Percentiles rank a stretch among this genome's conserved stretches.
These are phyloP conservation scores for Adoxophyes honmai DNA, from an alignment of 1,140 invertebrate species.

Conservation along the genomic window DNA sequence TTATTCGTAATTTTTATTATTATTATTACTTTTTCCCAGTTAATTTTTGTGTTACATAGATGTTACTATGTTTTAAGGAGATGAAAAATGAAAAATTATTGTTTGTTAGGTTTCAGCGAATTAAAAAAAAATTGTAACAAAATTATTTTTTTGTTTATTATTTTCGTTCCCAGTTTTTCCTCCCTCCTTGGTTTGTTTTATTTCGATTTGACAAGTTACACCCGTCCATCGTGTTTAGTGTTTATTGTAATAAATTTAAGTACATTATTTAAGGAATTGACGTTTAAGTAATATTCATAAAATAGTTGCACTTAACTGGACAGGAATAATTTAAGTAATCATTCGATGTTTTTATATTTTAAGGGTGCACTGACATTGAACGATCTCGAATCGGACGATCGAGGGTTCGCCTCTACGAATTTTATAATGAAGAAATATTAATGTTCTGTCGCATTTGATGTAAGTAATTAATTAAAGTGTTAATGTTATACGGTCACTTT, in stretches of 20 bases:
- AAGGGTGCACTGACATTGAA: conserved; percentile 53
- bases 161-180: conserved; percentile 59
- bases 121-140: conserved; percentile 77
- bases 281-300: conserved; percentile 53
- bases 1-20: conserved; percentile 71
- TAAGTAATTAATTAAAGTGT: conserved; percentile 41
- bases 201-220: conserved; percentile 69
- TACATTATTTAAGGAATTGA: conserved; percentile 69
- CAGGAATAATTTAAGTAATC: conserved; percentile 53
- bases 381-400: conserved; percentile 28
- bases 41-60: conserved; percentile 78
- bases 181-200: conserved; percentile 37
- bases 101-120: conserved; percentile 78
- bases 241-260: conserved; percentile 70
- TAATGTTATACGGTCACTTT: conserved; percentile 43
- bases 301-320: conserved; percentile 54
- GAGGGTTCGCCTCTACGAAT: conserved; percentile 54
- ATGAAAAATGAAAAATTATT: conserved; percentile 75
- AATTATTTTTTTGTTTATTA: conserved; percentile 53
- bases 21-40: conserved; percentile 71
- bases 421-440: conserved; percentile 51
- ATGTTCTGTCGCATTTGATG: conserved; percentile 53
- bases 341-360: conserved; percentile 61
- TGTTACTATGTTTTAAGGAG: conserved; percentile 78
- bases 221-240: conserved; percentile 74